A percentile compares a stretch with the other conserved stretches of the same genome.
phyloP scores from a whole-genome alignment of 2,113 vertebrate genomes.

The Deroptyus accipitrinus region DNA sequence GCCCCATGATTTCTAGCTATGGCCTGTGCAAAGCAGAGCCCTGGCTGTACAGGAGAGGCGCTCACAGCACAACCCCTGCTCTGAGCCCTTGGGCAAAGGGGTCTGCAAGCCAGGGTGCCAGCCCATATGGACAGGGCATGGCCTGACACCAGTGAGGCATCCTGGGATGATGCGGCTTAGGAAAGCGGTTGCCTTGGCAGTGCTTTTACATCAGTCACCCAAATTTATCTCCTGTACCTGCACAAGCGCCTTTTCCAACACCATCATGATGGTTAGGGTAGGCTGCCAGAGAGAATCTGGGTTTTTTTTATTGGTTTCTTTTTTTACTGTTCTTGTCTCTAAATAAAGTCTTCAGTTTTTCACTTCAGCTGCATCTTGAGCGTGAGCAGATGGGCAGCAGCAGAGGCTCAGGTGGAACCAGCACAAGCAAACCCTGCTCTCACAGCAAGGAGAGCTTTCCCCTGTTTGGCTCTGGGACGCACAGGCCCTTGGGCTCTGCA shows the following conservation, averaged over 20 bases:
- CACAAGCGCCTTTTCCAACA: background rate
- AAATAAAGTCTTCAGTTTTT: background rate
- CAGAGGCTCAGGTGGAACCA: background rate
- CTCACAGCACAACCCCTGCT: background rate
- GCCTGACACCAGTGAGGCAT: rapidly evolving
- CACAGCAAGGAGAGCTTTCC: rapidly evolving
- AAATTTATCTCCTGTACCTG: background rate
- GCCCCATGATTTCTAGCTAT: background rate
- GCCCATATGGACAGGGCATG: rapidly evolving
- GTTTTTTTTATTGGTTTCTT: rapidly evolving
- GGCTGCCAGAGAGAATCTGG: background rate
- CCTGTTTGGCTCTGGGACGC: background rate
- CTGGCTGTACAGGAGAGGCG: background rate
- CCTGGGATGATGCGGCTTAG: background rate
- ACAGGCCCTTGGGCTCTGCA: background rate
- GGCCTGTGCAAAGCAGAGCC: background rate
- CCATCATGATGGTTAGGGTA: rapidly evolving
- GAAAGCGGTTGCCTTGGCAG: background rate
- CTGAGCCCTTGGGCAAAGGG: background rate
- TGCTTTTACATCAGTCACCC: background rate
- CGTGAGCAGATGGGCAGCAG: background rate
- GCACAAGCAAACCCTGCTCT: background rate
- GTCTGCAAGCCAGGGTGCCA: background rate
- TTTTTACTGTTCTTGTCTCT: background rate
- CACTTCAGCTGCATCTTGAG: background rate